Evolutionary conservation across 2,888 invertebrate genomes (phyloP).

Genomic region (Junonia oenone): DNA sequence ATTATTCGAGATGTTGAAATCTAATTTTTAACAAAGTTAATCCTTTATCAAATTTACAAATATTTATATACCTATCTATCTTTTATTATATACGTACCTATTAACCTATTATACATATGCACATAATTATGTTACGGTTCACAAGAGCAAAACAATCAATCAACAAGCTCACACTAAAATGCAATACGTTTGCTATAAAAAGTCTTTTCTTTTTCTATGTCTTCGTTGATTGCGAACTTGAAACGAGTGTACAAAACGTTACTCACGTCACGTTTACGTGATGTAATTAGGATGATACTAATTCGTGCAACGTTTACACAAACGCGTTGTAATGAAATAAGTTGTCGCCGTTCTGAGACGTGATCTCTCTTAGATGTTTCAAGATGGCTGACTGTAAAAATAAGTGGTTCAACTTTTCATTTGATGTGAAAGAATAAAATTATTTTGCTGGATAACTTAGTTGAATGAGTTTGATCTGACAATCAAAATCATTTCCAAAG

Average conservation of each 20-base stretch:
- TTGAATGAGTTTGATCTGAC: neutral
- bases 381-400: neutral
- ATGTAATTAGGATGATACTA: slow-evolving; percentile 18
- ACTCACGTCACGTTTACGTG: slow-evolving; percentile 10
- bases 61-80: too few species aligned
- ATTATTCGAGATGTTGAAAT: too few species aligned
- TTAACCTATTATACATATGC: too few species aligned
- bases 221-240: slow-evolving; percentile 9
- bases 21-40: too few species aligned
- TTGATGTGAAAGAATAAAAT: neutral
- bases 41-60: too few species aligned
- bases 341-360: neutral
- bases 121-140: too few species aligned
- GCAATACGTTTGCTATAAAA: too few species aligned
- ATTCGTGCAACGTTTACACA: slow-evolving; percentile 15
- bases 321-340: slow-evolving; percentile 13
- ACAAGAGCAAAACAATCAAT: too few species aligned
- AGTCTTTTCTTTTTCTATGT: neutral
- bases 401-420: neutral
- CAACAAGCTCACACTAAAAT: too few species aligned
- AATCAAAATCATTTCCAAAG: neutral
- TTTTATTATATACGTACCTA: too few species aligned
- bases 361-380: neutral
- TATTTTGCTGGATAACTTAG: neutral
- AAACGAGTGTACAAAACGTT: slow-evolving; percentile 9